phyloP scores from a whole-genome alignment of 1,140 invertebrate species.

The Drosophila mayri region DNA sequence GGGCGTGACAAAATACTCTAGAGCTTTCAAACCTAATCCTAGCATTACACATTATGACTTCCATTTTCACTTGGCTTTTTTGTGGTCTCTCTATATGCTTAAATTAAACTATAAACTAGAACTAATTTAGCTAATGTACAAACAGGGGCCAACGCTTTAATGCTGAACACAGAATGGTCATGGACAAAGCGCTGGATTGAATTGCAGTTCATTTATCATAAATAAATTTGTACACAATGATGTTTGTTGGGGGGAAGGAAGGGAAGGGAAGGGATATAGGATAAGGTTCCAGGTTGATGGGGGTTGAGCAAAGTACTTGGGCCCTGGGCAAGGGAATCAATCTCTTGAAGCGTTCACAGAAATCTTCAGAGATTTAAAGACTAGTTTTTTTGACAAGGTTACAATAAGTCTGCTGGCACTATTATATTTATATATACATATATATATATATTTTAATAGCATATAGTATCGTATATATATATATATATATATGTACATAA shows the following conservation, averaged over 20 bases:
- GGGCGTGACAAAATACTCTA: too few species aligned
- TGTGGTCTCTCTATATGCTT: constrained; percentile 18
- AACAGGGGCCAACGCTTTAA: constrained; percentile 20
- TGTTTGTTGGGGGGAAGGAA: not conserved
- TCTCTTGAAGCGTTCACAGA: constrained; percentile 19
- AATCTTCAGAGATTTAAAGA: constrained; percentile 10
- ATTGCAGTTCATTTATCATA: not conserved
- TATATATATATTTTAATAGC: not conserved
- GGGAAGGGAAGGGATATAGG: not conserved
- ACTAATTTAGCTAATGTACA: constrained; percentile 53
- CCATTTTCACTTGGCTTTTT: constrained; percentile 40
- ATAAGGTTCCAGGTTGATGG: not conserved
- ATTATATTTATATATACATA: not conserved
- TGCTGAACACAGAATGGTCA: constrained; percentile 36
- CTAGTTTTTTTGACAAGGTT: constrained; percentile 4
- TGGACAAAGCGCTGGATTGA: constrained; percentile 24
- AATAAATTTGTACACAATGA: constrained; percentile 31
- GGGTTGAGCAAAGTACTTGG: constrained; percentile 13
- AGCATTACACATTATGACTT: constrained; percentile 38
- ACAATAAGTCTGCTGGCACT: constrained; percentile 25
- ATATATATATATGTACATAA: constrained; percentile 5
- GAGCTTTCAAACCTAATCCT: constrained; percentile 24
- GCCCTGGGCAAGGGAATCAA: constrained; percentile 6
- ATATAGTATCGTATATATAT: too few species aligned
- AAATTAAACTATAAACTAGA: constrained; percentile 21